phyloP scores from a whole-genome alignment of 2,888 invertebrate species.

The Tigriopus californicus region DNA sequence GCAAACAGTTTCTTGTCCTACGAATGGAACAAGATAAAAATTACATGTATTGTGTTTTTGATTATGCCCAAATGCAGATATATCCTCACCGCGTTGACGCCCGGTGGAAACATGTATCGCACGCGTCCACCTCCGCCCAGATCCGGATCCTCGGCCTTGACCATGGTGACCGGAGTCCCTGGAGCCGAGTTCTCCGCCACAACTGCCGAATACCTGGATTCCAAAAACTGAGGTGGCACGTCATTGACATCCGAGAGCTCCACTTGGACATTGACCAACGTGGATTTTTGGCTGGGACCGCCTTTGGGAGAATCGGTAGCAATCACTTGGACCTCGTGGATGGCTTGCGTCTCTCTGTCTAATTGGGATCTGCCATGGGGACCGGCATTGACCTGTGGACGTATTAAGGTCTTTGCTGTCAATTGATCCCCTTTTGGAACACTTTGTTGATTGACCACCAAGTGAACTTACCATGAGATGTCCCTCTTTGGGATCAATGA shows the following conservation, averaged over 20 bases:
- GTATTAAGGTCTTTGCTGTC: too few species aligned
- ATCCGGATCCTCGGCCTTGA: slow-evolving; percentile 55
- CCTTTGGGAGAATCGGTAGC: slow-evolving; percentile 54
- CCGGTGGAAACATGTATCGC: slow-evolving; percentile 49
- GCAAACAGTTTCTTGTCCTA: slow-evolving; percentile 46
- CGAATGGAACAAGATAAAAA: too few species aligned
- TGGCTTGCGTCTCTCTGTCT: slow-evolving; percentile 51
- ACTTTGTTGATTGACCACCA: too few species aligned
- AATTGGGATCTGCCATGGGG: slow-evolving; percentile 41
- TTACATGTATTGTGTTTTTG: too few species aligned
- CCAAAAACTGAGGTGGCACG: slow-evolving; percentile 45
- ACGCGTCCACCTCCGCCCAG: slow-evolving; percentile 32
- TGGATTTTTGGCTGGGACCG: slow-evolving; percentile 44
- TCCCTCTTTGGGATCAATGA: slow-evolving; percentile 34
- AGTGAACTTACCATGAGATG: neutral
- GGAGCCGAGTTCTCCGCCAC: slow-evolving; percentile 52
- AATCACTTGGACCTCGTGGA: slow-evolving; percentile 46
- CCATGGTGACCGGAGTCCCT: slow-evolving; percentile 26
- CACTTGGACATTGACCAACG: slow-evolving; percentile 38
- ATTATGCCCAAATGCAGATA: too few species aligned
- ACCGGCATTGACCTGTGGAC: neutral
- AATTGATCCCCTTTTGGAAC: too few species aligned
- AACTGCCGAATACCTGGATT: slow-evolving; percentile 42
- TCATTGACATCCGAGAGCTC: slow-evolving; percentile 60
- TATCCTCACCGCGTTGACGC: slow-evolving; percentile 22